phyloP scores from a whole-genome alignment of 2,888 invertebrate genomes.

The Dicyrtoma fusca region DNA sequence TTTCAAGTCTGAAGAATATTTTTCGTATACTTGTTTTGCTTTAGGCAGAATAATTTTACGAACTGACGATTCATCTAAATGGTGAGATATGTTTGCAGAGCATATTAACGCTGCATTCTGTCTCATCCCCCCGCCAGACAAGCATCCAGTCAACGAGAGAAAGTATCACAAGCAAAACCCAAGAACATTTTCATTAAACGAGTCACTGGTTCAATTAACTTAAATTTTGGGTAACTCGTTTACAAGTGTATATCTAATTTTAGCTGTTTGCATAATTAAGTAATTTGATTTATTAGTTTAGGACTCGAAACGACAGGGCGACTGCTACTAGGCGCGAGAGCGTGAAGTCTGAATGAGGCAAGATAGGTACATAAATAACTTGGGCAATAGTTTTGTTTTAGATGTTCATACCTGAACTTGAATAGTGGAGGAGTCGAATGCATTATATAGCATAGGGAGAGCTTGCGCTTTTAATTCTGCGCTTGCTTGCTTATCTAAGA shows the following conservation, averaged over 20 bases:
- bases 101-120: constrained; percentile 88
- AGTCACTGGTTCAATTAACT: too few relatives aligned
- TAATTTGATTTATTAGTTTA: too few relatives aligned
- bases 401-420: constrained; percentile 77
- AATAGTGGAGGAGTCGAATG: constrained; percentile 84
- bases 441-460: constrained; percentile 80
- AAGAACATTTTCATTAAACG: neutral
- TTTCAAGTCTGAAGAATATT: constrained; percentile 67
- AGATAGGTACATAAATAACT: too few relatives aligned
- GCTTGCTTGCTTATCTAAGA: constrained; percentile 83
- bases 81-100: constrained; percentile 80
- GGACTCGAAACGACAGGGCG: too few relatives aligned
- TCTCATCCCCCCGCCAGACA: constrained; percentile 48
- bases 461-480: constrained; percentile 77
- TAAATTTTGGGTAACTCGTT: too few relatives aligned
- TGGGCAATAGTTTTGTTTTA: too few relatives aligned
- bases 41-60: constrained; percentile 69
- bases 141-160: neutral
- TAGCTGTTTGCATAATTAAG: too few relatives aligned
- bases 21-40: constrained; percentile 58
- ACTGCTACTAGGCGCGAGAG: too few relatives aligned
- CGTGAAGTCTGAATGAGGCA: too few relatives aligned
- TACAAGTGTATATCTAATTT: too few relatives aligned
- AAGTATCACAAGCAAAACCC: neutral
- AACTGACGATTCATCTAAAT: constrained; percentile 79